Conservation (phyloP, 2,797 vertebrate genomes). For the Rhabdophis nuchalis region DNA sequence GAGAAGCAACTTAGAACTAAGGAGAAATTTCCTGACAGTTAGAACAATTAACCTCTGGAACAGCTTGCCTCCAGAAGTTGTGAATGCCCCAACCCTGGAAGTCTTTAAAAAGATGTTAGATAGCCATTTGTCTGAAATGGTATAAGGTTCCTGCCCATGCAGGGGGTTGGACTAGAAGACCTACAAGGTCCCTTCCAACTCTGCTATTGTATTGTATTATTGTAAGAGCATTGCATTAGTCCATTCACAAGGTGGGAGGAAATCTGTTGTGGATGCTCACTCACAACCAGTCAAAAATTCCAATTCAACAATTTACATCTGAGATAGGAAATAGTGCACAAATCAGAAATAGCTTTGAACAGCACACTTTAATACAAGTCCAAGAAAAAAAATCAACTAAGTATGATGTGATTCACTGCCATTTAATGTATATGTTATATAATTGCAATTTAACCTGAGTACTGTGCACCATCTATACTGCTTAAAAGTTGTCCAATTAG, state of each 20-base stretch:
- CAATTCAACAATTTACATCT: neutral
- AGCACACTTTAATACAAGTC: neutral
- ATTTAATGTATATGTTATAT: neutral
- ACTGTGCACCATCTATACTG: neutral
- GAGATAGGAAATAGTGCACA: neutral
- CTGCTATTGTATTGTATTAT: no score
- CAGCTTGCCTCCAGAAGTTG: no score
- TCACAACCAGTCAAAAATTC: neutral
- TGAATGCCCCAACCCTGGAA: no score
- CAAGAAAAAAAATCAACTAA: neutral
- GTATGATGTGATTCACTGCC: neutral
- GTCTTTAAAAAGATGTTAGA: no score
- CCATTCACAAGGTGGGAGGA: neutral
- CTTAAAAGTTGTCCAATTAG: neutral
- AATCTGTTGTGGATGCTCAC: neutral
- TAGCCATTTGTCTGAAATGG: no score
- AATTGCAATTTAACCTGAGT: neutral
- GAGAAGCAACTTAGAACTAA: no score
- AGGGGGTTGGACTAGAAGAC: no score
- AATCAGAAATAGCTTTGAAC: neutral
- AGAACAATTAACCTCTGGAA: no score
- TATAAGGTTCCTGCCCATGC: no score
- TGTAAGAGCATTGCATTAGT: neutral
- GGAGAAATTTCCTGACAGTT: no score
- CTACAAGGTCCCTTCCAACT: no score